Evolutionary conservation across 2,797 vertebrate species (phyloP), one percentile per base, ranked within the genome.

Genomic region (Pyrocephalus nanus): DNA sequence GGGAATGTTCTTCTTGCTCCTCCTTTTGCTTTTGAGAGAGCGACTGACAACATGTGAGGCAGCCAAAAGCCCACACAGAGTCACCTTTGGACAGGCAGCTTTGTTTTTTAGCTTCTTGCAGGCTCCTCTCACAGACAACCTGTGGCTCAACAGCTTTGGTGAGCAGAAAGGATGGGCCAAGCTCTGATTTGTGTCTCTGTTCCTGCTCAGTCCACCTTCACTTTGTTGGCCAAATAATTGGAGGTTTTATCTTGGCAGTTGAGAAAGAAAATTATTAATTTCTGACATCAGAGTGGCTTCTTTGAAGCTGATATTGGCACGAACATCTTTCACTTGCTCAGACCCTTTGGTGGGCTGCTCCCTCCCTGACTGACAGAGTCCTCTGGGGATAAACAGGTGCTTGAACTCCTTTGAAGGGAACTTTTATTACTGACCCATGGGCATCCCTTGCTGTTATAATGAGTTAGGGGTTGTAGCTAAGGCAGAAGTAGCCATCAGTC

Each of bases 21-120:
- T 73, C 12, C 60, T 90, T 55, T 78, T 42, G 45, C 30, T 38
- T 88, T 85, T 62, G 34, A 47, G 36, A 43, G 38, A 85, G 11
- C 0, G 0, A 8, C 9, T 53, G 74, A 22, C 29, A 26, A 15
- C 12, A 19, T 22, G 4, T 0, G 11, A 51, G 61, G 2, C 45
- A 77, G 57, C 36, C 81, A 32, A 38, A 53, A 85, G 40, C 48
- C 38, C 40, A 10, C 5, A 2, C 0, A 17, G 45, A 69, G 27
- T 25, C 23, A 12, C 30, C 64, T 66, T 17, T 72, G 67, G 58
- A 25, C 9, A 15, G 6, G 72, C 40, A 82, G 71, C 12, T 75
- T 60, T 73, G 17, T 6, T 34, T 16, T 70, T 13, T 30, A 12
- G 22, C 50, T 80, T 48, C 43, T 93, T 81, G n/a, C 43, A 38